A percentile compares a stretch with the other conserved stretches of the same genome.
Evolutionary conservation across 2,797 vertebrate species (phyloP).

Genomic region (Gymnothorax reevesii): DNA sequence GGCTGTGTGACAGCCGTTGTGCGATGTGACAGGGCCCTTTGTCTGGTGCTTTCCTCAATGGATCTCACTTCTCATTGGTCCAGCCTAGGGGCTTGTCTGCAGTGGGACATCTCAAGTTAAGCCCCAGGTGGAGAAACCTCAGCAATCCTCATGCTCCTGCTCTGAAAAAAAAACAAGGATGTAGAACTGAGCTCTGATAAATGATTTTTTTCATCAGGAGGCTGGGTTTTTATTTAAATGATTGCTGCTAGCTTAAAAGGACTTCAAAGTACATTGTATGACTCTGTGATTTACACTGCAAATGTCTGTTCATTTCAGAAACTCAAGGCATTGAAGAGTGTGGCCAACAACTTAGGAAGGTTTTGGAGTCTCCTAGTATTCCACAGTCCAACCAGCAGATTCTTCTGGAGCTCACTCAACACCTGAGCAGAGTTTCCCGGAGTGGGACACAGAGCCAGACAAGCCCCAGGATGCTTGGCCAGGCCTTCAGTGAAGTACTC

Average conservation of each 20-base stretch:
- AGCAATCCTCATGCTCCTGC: not conserved
- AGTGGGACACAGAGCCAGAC: conserved; percentile 53
- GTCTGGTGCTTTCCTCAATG: not conserved
- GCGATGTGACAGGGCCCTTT: not conserved
- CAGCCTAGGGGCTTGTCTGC: not conserved
- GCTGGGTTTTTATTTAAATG: not conserved
- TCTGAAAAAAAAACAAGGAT: not conserved
- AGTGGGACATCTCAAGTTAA: not conserved
- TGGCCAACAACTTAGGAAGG: conserved; percentile 71
- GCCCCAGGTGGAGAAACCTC: not conserved
- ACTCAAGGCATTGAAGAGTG: conserved; percentile 72
- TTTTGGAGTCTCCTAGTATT: conserved; percentile 73
- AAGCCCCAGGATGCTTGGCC: conserved; percentile 63
- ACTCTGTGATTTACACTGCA: not conserved
- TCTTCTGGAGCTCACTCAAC: conserved; percentile 67
- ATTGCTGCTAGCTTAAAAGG: not conserved
- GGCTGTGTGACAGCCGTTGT: not conserved
- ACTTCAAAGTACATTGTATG: not conserved
- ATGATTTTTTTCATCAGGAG: not conserved
- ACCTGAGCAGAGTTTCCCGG: conserved; percentile 70
- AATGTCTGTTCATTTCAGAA: conserved; percentile 54
- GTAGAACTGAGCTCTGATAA: not conserved
- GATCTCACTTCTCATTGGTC: not conserved
- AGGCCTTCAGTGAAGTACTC: conserved; percentile 69
- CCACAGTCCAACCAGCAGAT: conserved; percentile 74